Evolutionary conservation across 1,140 invertebrate species (phyloP).

Genomic region (Ostrea denselamellosa): DNA sequence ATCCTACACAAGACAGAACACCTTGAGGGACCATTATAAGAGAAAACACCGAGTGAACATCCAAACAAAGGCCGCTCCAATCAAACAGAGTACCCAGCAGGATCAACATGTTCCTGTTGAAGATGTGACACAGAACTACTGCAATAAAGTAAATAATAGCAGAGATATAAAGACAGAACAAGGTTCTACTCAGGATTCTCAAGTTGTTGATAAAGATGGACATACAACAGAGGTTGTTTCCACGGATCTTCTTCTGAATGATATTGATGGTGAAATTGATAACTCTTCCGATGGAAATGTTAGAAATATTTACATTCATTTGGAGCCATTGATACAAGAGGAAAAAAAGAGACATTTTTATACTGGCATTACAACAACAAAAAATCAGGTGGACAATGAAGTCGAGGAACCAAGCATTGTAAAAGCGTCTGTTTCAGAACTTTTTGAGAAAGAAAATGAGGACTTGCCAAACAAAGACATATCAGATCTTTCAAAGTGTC

Average conservation of each 20-base stretch:
- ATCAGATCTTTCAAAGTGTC: background rate
- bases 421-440: background rate
- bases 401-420: background rate
- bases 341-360: background rate
- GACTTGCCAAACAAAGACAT: constrained; percentile 5
- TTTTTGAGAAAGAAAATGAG: background rate
- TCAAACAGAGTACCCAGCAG: background rate
- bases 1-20: constrained; percentile 58
- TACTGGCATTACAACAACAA: background rate
- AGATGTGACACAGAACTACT: background rate
- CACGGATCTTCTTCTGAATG: background rate
- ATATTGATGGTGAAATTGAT: constrained; percentile 31
- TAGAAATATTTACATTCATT: constrained; percentile 4
- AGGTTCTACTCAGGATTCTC: background rate
- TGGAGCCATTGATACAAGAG: background rate
- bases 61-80: background rate
- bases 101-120: background rate
- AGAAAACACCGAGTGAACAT: constrained; percentile 61
- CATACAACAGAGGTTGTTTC: background rate
- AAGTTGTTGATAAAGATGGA: constrained; percentile 14
- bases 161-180: background rate
- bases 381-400: background rate
- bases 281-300: background rate
- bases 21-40: constrained; percentile 63
- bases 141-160: background rate